Conservation (phyloP, 1,140 invertebrate species). For the Dendroctonus valens region DNA sequence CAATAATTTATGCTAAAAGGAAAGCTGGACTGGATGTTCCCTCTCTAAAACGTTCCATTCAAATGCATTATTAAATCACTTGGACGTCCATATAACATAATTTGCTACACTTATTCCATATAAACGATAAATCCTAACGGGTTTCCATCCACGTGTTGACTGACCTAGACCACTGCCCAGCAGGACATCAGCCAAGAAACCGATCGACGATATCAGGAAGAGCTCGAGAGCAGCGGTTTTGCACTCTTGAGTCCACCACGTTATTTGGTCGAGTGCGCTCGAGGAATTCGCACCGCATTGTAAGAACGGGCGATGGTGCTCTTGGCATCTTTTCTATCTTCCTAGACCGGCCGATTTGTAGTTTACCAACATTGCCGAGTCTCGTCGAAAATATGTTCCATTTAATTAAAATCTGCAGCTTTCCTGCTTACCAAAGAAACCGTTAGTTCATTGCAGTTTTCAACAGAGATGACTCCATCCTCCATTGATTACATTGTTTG, state of each 20-base stretch:
- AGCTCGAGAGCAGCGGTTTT: constrained; percentile 20
- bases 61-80: too few relatives aligned
- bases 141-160: constrained; percentile 29
- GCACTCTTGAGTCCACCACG: constrained; percentile 15
- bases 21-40: too few relatives aligned
- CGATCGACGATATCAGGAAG: constrained; percentile 28
- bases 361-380: constrained; percentile 12
- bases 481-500: too few relatives aligned
- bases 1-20: too few relatives aligned
- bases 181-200: constrained; percentile 26
- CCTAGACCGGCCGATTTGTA: background rate
- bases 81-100: too few relatives aligned
- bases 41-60: too few relatives aligned
- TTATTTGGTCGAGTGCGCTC: constrained; percentile 31
- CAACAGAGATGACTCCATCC: too few relatives aligned
- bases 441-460: too few relatives aligned
- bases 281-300: constrained; percentile 31
- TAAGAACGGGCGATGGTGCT: constrained; percentile 24
- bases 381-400: background rate
- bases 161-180: constrained; percentile 30
- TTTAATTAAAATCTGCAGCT: background rate
- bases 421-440: too few relatives aligned
- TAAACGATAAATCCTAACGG: constrained; percentile 23
- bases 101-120: too few relatives aligned
- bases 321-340: constrained; percentile 31